Base-by-base conservation (phyloP, 2,797 vertebrate genomes). In the Propithecus perrieri region DNA sequence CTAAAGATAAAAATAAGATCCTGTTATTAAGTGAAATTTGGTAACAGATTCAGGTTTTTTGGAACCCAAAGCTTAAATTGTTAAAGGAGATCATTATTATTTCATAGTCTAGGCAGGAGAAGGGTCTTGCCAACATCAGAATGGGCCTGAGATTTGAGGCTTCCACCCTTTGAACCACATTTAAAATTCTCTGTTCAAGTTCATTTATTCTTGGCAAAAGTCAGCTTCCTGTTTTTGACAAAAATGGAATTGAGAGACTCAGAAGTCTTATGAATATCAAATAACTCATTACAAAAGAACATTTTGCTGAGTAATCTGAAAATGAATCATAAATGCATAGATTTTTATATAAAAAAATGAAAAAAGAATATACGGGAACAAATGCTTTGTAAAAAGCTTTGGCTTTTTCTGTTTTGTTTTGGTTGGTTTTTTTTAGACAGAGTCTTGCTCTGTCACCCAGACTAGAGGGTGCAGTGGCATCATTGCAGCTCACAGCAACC, bases 151-250 rank as follows among this genome's bases (percentile, higher is more conserved):
- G 76, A 88, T 75, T 53, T 89, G 86, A 96, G 78, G 67, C 91
- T 79, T 89, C 81, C 33, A 41, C 80, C 69, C 81, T 91, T 53
- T 55, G 85, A 94, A 59, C 35, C 63, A 94, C 87, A 95, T 72
- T 95, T 93, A 95, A 98, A 97, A 96, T 50, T 80, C 38, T 88
- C 35, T 83, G 84, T 91, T 94, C 91, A 92, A 90, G 89, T 94
- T 98, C 85, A 97, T 97, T 97, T 96, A 94, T 96, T 88, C 90
- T 97, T 96, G 95, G 96, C 95, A 95, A 94, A 97, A 95, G 43
- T 83, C 59, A 96, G 35, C 95, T 97, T 97, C 95, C 94, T 97
- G 93, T 97, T 97, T 97, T 96, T 41, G 72, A 94, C 33, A 15
- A 95, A 97, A 96, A 92, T 87, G 91, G 76, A 97, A 79, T 43